Base-by-base conservation (phyloP, 53 echinoderm and acorn worm species). In the Echinarachnius parma region DNA sequence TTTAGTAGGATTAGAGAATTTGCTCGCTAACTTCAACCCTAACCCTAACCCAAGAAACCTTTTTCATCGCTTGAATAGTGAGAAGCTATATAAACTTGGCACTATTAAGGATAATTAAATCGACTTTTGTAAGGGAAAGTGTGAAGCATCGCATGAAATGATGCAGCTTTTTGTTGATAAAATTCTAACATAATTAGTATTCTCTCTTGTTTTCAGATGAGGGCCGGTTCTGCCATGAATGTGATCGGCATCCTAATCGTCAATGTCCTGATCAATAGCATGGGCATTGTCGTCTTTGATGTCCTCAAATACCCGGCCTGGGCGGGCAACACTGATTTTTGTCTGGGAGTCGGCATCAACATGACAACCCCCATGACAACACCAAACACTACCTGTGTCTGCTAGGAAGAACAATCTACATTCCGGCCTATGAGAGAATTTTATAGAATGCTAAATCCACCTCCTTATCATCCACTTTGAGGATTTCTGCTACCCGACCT, bases 231-330 rank as follows among this genome's bases (percentile, higher is more conserved):
- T 5, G 9, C 61, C 34, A 84, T 87, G 92, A 87, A 92, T 22
- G 19, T 86, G 7, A 65, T 94, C 46, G 94, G 94, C 1, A 90
- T 94, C 30, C 27, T 86, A 5, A 60, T 94, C 25, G 77, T 75
- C 32, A 94, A 90, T 59, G 24, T 81, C 7, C 34, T 89, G 31
- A 90, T 94, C 50, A 94, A 82, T 26, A 65, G 86, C 18, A 79
- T 90, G 64, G 89, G 89, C 15, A 63, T 77, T 16, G 70, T 89
- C 8, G 82, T 94, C 62, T 94, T 81, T 64, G 94, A 94, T 30
- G 88, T 89, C 14, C 75, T 75, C 65, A 86, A 63, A 36, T 94
- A 86, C 44, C 94, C 94, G 1, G 31, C 81, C 4, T 94, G 94
- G 94, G 94, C 86, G 9, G 42, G 34, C 11, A 50, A 65, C 55